Base-by-base conservation (phyloP, 2,888 invertebrate genomes). In the Leptarthrus brevirostris region DNA sequence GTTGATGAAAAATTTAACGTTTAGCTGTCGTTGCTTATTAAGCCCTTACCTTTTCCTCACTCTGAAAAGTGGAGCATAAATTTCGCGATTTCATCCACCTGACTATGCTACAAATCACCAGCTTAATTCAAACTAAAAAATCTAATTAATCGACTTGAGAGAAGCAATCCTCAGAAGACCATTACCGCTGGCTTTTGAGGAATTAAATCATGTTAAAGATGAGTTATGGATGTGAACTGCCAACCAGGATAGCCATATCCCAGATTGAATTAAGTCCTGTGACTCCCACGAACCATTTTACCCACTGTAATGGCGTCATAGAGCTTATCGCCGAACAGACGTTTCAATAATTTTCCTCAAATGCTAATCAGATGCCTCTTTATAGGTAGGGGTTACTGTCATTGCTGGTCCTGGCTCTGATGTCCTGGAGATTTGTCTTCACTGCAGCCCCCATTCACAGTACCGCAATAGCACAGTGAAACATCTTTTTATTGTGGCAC, bases 401-500 rank as follows among this genome's bases (percentile, higher is more conserved):
- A 30, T 52, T 18, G 52, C 69, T 69, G 52, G 1, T n/a, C 12
- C 53, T 4, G 6, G 5, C 3, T 53, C 30, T 14, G 6, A 26
- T 20, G 24, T 8, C 26, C 26, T 26, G 26, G 14, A n/a, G 18
- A 6, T 64, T 36, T 64, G 64, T 30, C n/a, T 26, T 34, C 44
- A 44, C 22, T 26, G 52, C 53, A 64, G 58, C 26, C 49, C 26
- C 34, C 71, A 26, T 20, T 20, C 61, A 26, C 56, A 12, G 14
- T 61, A 70, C 36, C 64, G 26, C 61, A 73, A 73, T 75, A 75
- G 71, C 52, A 69, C 53, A 47, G 70, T 26, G 14, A 47, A 75
- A 70, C 73, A 75, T 73, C 75, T 73, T 75, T 70, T 73, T 75
- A 75, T 75, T 74, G 66, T 74, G 70, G 64, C 73, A 52, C 53